A percentile compares a stretch with the other conserved stretches of the same genome.
phyloP scores from a whole-genome alignment of 1,140 invertebrate species.

The Penaeus indicus region DNA sequence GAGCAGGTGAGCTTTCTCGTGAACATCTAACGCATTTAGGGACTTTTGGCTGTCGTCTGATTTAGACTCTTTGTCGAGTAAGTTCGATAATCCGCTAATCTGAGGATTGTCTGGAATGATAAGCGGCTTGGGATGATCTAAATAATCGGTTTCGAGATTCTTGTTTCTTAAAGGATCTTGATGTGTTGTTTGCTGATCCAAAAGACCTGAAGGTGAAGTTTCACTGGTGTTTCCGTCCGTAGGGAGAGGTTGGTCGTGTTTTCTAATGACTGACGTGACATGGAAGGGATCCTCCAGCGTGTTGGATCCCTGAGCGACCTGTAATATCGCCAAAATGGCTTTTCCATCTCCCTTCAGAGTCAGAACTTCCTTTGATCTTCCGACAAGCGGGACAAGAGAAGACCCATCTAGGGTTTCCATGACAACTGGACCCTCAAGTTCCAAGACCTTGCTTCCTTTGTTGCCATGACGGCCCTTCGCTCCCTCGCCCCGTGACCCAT shows the following conservation, averaged over 20 bases:
- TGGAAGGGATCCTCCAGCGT: constrained; percentile 27
- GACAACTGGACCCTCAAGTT: constrained; percentile 45
- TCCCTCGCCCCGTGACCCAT: background rate
- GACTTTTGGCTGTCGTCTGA: constrained; percentile 13
- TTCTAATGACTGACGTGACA: constrained; percentile 14
- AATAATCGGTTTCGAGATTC: too few relatives aligned
- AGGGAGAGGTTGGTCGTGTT: too few relatives aligned
- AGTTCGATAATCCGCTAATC: background rate
- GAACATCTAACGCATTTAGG: constrained; percentile 33
- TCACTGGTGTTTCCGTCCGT: too few relatives aligned
- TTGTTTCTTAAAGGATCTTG: too few relatives aligned
- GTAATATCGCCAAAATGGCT: constrained; percentile 32
- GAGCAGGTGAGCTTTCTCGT: constrained; percentile 9
- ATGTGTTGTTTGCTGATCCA: too few relatives aligned
- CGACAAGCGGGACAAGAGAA: constrained; percentile 39
- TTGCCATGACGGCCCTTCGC: background rate
- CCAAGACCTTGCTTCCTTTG: constrained; percentile 32
- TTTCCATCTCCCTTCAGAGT: constrained; percentile 38
- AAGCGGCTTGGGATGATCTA: too few relatives aligned
- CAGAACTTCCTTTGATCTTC: constrained; percentile 33
- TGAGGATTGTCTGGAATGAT: too few relatives aligned
- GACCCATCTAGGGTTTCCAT: constrained; percentile 40
- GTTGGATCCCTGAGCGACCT: constrained; percentile 21
- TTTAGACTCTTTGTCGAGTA: constrained; percentile 27
- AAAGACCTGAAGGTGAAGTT: too few relatives aligned